Conservation (phyloP, 35 echinoderm and acorn worm genomes). For the Patiria miniata region DNA sequence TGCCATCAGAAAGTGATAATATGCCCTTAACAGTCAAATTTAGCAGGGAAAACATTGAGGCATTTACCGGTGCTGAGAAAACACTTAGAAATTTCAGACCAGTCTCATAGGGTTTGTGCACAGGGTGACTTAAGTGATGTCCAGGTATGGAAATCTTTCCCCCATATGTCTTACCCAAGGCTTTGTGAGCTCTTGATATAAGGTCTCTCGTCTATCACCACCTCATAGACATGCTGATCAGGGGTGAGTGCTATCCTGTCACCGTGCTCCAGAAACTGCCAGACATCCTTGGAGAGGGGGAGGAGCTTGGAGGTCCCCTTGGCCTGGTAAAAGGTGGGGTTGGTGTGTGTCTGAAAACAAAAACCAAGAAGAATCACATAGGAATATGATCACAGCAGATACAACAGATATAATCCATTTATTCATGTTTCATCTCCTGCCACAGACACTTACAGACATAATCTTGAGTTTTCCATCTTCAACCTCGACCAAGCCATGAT, state of each 20-base stretch:
- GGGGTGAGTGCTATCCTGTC: conserved; percentile 79
- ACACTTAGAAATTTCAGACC: no score
- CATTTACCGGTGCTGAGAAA: no score
- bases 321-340: conserved; percentile 80
- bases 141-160: no score
- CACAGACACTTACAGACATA: conserved; percentile 72
- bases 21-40: no score
- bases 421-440: no score
- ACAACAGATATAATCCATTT: no score
- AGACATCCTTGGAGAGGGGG: conserved; percentile 74
- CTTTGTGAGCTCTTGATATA: conserved; percentile 59
- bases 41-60: no score
- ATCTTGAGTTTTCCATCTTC: conserved; percentile 81
- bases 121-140: no score
- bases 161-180: conserved; percentile 65
- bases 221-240: conserved; percentile 94
- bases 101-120: no score
- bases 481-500: conserved; percentile 88
- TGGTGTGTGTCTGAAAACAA: conserved; percentile 77
- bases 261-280: conserved; percentile 77
- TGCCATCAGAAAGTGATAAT: no score
- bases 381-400: no score
- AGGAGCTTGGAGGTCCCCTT: conserved; percentile 49
- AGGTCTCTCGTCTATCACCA: conserved; percentile 87
- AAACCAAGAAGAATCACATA: conserved; percentile 1